Base-by-base conservation (phyloP, 2,888 invertebrate genomes). In the Hyposoter dolosus region DNA sequence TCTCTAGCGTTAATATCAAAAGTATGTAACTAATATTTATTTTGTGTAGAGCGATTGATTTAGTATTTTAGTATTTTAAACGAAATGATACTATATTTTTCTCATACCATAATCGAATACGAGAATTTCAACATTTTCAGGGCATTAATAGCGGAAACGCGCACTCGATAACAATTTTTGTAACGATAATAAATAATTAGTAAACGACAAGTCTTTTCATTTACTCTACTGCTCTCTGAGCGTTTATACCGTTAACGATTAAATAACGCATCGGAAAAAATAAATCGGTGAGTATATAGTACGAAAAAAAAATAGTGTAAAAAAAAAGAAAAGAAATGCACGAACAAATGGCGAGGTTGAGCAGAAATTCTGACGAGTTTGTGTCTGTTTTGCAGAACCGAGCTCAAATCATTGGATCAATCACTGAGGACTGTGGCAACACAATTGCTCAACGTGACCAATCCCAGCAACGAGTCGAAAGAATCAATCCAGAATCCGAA, bases 401-500 rank as follows among this genome's bases (percentile, higher is more conserved):
- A 82, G 53, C 66, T 68, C 92, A 60, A 88, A 79, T 53, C 93
- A 91, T 66, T 94, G 87, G 93, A 94, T 66, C 92, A 93, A 71
- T 94, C 94, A 0, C 74, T 94, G 81, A 91, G 93, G 82, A 93
- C 93, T 3, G 92, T 94, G 19, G 92, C 94, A n/a, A 94, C 94
- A 4, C 94, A 94, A 77, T 86, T 94, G 45, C 83, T 94, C 19
- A 94, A 94, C 85, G 91, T 92, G 3, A 91, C 93, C 15, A 87
- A 80, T 23, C 83, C 90, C 0, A 86, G 90, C 3, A 86, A 91
- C 3, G 88, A 87, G 7, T 23, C 80, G 3, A n/a, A 76, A 0
- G 87, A 76, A 4, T 47, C 78, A 10, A 83, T 56, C 6, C 76
- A 84, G 12, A 84, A 84, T 12, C 35, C 66, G 0, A 81, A 88